phyloP scores from a whole-genome alignment of 2,888 invertebrate genomes.

The Drosophila heteroneura region DNA sequence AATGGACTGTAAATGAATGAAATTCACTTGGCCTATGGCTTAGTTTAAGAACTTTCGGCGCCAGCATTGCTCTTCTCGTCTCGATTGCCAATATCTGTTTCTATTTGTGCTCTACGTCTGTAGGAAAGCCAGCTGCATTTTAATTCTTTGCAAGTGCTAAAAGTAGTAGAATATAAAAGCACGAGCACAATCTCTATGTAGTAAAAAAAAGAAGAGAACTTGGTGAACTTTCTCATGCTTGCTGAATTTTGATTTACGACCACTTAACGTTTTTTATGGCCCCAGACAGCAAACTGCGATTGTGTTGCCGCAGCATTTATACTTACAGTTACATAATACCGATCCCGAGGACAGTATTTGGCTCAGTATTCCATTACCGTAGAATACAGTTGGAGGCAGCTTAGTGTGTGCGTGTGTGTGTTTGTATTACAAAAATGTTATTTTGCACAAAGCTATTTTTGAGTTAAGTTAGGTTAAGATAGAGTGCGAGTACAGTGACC shows the following conservation, averaged over 20 bases:
- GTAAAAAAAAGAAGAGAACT: slow-evolving; percentile 32
- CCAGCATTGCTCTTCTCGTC: slow-evolving; percentile 23
- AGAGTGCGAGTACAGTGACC: not conserved
- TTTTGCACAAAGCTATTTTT: not conserved
- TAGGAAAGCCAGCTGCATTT: slow-evolving; percentile 47
- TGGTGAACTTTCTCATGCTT: slow-evolving; percentile 64
- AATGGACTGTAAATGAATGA: slow-evolving; percentile 75
- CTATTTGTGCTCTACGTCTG: slow-evolving; percentile 27
- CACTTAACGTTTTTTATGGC: slow-evolving; percentile 77
- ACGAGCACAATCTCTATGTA: slow-evolving; percentile 34
- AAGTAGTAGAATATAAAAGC: slow-evolving; percentile 68
- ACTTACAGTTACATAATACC: slow-evolving; percentile 40
- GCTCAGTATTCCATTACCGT: slow-evolving; percentile 6
- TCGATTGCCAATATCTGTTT: slow-evolving; percentile 48
- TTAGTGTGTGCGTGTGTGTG: slow-evolving; percentile 7
- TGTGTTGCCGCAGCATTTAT: slow-evolving; percentile 43
- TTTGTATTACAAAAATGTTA: slow-evolving; percentile 15
- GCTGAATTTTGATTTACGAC: slow-evolving; percentile 77
- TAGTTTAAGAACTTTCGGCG: slow-evolving; percentile 47
- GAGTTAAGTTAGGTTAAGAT: not conserved
- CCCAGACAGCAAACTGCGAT: slow-evolving; percentile 53
- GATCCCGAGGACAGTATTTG: slow-evolving; percentile 17
- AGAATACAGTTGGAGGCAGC: slow-evolving; percentile 16
- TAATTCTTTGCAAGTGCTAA: slow-evolving; percentile 29
- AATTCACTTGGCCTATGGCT: slow-evolving; percentile 49